Evolutionary conservation across 2,888 invertebrate genomes (phyloP).

Genomic region (Leucania comma): DNA sequence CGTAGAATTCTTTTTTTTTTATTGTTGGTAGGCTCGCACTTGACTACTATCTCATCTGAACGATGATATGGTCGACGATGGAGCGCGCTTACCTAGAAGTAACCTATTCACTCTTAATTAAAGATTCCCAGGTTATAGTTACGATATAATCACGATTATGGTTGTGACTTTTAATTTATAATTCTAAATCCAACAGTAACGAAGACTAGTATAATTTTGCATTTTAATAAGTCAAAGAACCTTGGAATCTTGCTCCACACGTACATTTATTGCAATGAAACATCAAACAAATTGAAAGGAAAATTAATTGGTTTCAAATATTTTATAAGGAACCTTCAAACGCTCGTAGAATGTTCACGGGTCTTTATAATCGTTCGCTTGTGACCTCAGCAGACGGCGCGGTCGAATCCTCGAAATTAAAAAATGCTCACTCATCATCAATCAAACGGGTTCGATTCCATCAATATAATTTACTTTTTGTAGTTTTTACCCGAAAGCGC

Average conservation of each 20-base stretch:
- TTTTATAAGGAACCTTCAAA: slow-evolving; percentile 67
- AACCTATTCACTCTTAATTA: too few species aligned
- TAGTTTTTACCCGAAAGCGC: slow-evolving; percentile 89
- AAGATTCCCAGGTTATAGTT: too few species aligned
- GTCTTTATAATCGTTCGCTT: slow-evolving; percentile 67
- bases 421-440: slow-evolving; percentile 90
- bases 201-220: slow-evolving; percentile 34
- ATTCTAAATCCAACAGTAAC: slow-evolving; percentile 1
- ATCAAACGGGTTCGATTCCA: slow-evolving; percentile 90
- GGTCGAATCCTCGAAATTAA: slow-evolving; percentile 89
- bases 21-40: too few species aligned
- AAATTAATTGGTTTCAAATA: slow-evolving; percentile 66
- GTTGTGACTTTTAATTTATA: slow-evolving; percentile 2
- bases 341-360: slow-evolving; percentile 60
- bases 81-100: too few species aligned
- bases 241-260: slow-evolving; percentile 57
- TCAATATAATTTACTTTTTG: slow-evolving; percentile 91
- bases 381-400: slow-evolving; percentile 79
- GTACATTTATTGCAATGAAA: slow-evolving; percentile 59
- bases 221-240: slow-evolving; percentile 54
- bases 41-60: too few species aligned
- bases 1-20: slow-evolving; percentile 35
- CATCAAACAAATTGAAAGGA: slow-evolving; percentile 60
- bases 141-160: slow-evolving; percentile 8
- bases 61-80: too few species aligned